phyloP scores from a whole-genome alignment of 1,140 invertebrate species.

The Apis dorsata region DNA sequence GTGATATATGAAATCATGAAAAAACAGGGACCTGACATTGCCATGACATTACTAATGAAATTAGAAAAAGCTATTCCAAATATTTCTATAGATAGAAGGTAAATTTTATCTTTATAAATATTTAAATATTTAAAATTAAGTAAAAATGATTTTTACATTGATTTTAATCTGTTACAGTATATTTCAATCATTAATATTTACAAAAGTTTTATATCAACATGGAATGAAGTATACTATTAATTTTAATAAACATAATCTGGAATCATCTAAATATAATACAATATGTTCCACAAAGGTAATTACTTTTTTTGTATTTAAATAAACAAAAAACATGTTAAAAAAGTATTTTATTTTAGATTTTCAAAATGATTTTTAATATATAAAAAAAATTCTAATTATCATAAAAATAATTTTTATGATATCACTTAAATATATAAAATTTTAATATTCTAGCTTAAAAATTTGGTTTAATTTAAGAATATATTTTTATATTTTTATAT shows the following conservation, averaged over 20 bases:
- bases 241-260: conserved; percentile 63
- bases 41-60: conserved; percentile 70
- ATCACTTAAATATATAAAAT: no score
- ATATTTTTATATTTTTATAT: neutral
- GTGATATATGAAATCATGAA: conserved; percentile 70
- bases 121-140: conserved; percentile 9
- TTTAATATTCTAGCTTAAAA: no score
- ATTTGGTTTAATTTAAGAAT: no score
- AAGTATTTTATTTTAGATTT: no score
- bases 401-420: no score
- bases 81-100: conserved; percentile 72
- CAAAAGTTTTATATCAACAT: conserved; percentile 74
- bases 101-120: neutral
- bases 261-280: conserved; percentile 66
- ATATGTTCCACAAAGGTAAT: conserved; percentile 75
- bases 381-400: no score
- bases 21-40: conserved; percentile 66
- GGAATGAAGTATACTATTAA: conserved; percentile 71
- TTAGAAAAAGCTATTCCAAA: conserved; percentile 67
- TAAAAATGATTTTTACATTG: neutral
- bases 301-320: neutral
- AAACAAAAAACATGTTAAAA: neutral
- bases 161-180: conserved; percentile 69
- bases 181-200: conserved; percentile 76
- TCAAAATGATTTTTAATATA: no score